These are phyloP conservation scores for Carapus acus DNA, from an alignment of 2,797 vertebrate genomes.

Conservation along the genomic window DNA sequence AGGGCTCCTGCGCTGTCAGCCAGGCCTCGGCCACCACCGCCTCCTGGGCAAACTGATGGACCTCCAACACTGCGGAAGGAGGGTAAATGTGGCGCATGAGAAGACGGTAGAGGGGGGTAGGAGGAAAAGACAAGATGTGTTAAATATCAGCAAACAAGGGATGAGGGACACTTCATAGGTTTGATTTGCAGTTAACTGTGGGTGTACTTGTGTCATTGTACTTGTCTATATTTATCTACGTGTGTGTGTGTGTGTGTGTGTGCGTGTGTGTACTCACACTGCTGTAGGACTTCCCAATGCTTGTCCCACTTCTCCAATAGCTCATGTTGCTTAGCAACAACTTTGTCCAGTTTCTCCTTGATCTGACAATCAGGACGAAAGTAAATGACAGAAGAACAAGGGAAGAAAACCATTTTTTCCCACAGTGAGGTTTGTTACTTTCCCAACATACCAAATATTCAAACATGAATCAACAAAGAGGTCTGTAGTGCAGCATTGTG, in stretches of 20 bases:
- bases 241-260: slow-evolving; percentile 2
- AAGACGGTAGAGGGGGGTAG: too few relatives aligned
- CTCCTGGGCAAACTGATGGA: slow-evolving; percentile 96
- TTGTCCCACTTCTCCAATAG: slow-evolving; percentile 89
- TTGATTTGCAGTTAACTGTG: too few relatives aligned
- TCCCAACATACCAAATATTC: too few relatives aligned
- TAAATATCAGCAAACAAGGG: not conserved
- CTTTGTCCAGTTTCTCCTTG: slow-evolving; percentile 85
- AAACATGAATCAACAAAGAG: too few relatives aligned
- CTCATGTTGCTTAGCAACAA: slow-evolving; percentile 83
- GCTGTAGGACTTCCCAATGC: slow-evolving; percentile 90
- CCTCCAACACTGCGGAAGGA: slow-evolving; percentile 80
- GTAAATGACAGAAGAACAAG: not conserved
- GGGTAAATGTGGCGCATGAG: not conserved
- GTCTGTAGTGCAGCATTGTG: too few relatives aligned
- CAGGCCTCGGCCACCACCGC: slow-evolving; percentile 92
- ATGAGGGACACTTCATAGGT: too few relatives aligned
- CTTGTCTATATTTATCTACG: not conserved
- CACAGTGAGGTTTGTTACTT: too few relatives aligned
- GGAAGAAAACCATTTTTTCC: too few relatives aligned
- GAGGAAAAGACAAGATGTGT: too few relatives aligned
- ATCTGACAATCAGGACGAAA: slow-evolving; percentile 72
- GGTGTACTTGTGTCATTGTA: too few relatives aligned
- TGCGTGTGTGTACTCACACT: slow-evolving; percentile 73
- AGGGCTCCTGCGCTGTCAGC: slow-evolving; percentile 87